These are phyloP conservation scores for Gobius niger DNA, from an alignment of 2,113 vertebrate species.

Conservation along the genomic window DNA sequence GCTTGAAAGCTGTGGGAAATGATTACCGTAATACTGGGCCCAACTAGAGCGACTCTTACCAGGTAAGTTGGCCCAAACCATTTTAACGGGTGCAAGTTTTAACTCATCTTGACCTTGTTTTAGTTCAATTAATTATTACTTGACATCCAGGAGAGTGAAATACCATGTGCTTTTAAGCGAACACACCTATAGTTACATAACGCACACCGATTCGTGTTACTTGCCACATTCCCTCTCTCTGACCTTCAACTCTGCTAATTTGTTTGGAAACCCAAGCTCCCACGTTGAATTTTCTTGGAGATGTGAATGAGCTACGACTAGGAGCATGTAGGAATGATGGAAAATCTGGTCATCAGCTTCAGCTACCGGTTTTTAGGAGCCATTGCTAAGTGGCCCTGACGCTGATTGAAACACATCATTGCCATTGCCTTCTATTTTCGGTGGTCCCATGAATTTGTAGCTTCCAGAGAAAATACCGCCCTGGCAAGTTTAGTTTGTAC, in stretches of 20 bases:
- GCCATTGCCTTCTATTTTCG: constrained; percentile 10
- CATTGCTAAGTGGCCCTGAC: constrained; percentile 20
- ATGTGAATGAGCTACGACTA: constrained; percentile 35
- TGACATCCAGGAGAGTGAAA: constrained; percentile 34
- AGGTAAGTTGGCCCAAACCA: constrained; percentile 30
- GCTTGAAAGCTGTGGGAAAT: constrained; percentile 65
- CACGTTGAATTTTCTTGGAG: constrained; percentile 37
- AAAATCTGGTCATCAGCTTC: constrained; percentile 37
- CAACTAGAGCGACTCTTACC: constrained; percentile 50
- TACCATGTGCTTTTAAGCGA: constrained; percentile 28
- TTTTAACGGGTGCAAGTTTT: not conserved
- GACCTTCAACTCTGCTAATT: constrained; percentile 58
- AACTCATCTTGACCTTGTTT: constrained; percentile 15
- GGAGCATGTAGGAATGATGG: constrained; percentile 20
- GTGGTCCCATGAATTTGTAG: constrained; percentile 3
- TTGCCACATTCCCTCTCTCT: constrained; percentile 56
- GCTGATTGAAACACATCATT: constrained; percentile 9
- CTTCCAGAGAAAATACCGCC: constrained; percentile 27
- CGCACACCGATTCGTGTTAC: constrained; percentile 49
- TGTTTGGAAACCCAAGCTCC: constrained; percentile 59
- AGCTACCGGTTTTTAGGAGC: constrained; percentile 19
- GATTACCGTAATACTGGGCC: constrained; percentile 34
- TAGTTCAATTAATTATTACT: constrained; percentile 9
- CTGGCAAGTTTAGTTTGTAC: constrained; percentile 23
- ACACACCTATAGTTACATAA: constrained; percentile 55